Evolutionary conservation across 1,140 invertebrate genomes (phyloP).

Genomic region (Aphelenchoides besseyi): DNA sequence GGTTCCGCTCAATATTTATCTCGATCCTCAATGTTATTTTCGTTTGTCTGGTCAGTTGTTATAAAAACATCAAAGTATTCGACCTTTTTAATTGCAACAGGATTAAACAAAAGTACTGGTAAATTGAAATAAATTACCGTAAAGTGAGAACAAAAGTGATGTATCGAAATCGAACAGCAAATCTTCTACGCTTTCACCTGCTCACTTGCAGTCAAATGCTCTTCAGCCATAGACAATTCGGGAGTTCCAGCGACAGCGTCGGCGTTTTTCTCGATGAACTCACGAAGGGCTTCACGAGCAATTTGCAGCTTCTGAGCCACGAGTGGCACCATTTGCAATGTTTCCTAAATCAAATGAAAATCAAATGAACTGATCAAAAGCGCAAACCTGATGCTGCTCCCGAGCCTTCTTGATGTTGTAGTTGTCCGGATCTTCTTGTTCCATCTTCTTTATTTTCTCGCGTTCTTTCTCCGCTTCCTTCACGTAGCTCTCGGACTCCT

Average conservation of each 20-base stretch:
- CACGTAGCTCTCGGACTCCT: conserved; percentile 8
- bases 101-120: neutral
- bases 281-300: neutral
- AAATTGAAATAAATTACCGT: neutral
- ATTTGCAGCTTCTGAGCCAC: conserved; percentile 6
- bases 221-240: conserved; percentile 2
- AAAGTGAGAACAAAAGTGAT: neutral
- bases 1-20: neutral
- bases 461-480: conserved; percentile 17
- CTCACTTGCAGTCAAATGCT: conserved; percentile 5
- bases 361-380: neutral
- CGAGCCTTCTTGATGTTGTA: conserved; percentile 97
- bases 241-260: neutral
- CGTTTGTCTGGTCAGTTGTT: neutral
- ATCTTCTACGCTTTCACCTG: neutral
- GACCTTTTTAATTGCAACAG: neutral
- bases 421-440: conserved; percentile 84
- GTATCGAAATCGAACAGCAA: neutral
- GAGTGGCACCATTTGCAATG: conserved; percentile 18
- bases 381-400: conserved; percentile 77
- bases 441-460: conserved; percentile 16
- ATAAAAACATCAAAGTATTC: too few relatives aligned
- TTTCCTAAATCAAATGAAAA: conserved; percentile 17
- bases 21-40: neutral
- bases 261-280: conserved; percentile 2